A percentile compares a stretch with the other conserved stretches of the same genome.
phyloP scores from a whole-genome alignment of 2,113 vertebrate genomes.

The Myrmophylax atrothorax region DNA sequence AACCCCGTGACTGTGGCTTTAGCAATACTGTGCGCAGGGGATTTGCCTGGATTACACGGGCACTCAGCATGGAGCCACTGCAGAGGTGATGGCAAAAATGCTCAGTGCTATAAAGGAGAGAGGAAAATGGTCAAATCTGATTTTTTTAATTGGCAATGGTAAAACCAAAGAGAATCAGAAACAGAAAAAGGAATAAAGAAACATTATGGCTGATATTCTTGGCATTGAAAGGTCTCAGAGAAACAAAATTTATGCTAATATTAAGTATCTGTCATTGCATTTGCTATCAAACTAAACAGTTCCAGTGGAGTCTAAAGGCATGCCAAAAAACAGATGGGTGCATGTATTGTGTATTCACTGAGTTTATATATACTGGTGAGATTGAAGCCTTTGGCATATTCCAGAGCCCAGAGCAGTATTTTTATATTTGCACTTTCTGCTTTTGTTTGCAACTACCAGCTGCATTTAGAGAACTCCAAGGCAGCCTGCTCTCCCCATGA shows the following conservation, averaged over 20 bases:
- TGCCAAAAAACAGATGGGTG: conserved; percentile 13
- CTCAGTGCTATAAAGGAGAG: not conserved
- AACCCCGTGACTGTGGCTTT: not conserved
- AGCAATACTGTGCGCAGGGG: not conserved
- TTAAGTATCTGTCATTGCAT: not conserved
- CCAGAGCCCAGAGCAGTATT: not conserved
- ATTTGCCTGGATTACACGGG: conserved; percentile 1
- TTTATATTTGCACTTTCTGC: conserved; percentile 9
- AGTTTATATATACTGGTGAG: conserved; percentile 41
- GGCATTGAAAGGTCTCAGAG: not conserved
- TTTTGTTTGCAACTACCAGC: conserved; percentile 15
- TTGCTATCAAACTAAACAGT: conserved; percentile 33
- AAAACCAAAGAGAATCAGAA: not conserved
- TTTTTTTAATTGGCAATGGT: not conserved
- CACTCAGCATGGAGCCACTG: not conserved
- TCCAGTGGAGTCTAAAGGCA: conserved; percentile 6
- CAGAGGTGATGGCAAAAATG: not conserved
- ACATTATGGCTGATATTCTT: conserved; percentile 16
- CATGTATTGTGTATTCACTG: not conserved
- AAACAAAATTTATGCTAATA: conserved; percentile 21
- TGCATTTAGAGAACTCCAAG: not conserved
- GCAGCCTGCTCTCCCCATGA: not conserved
- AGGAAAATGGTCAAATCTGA: not conserved
- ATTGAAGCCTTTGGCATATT: conserved; percentile 32
- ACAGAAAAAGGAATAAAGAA: not conserved